A percentile compares a stretch with the other conserved stretches of the same genome.
Evolutionary conservation across 1,140 invertebrate species (phyloP).

Genomic region (Pachypsylla venusta): DNA sequence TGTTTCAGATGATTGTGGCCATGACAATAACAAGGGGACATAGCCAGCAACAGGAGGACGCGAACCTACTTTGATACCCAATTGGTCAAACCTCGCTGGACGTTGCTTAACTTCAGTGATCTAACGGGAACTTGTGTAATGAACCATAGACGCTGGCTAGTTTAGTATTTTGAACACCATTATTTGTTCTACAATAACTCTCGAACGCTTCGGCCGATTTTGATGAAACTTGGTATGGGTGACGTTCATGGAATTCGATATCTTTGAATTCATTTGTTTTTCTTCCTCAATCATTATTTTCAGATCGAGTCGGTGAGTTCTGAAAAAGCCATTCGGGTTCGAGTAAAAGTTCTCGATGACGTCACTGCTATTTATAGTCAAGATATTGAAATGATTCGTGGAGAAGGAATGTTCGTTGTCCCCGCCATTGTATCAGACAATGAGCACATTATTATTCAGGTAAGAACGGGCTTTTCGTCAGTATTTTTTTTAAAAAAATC

Average conservation of each 20-base stretch:
- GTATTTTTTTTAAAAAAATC: no score
- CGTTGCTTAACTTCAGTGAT: no score
- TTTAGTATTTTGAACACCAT: not conserved
- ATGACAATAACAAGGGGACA: no score
- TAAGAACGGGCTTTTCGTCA: no score
- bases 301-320: conserved; percentile 49
- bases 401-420: conserved; percentile 44
- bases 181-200: no score
- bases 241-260: not conserved
- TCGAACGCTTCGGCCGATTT: no score
- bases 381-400: conserved; percentile 45
- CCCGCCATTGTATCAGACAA: conserved; percentile 45
- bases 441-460: conserved; percentile 43
- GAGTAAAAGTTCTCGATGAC: conserved; percentile 47
- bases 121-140: no score
- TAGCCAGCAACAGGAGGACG: no score
- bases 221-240: no score
- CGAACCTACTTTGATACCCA: not conserved
- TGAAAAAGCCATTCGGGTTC: conserved; percentile 42
- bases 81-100: no score
- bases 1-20: no score
- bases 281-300: conserved; percentile 19
- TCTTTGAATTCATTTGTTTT: not conserved
- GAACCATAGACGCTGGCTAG: not conserved
- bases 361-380: conserved; percentile 48